Percentiles rank a stretch among this genome's conserved stretches.
These are phyloP conservation scores for Dipodomys ordii DNA, from an alignment of 2,113 vertebrate species.

Conservation along the genomic window DNA sequence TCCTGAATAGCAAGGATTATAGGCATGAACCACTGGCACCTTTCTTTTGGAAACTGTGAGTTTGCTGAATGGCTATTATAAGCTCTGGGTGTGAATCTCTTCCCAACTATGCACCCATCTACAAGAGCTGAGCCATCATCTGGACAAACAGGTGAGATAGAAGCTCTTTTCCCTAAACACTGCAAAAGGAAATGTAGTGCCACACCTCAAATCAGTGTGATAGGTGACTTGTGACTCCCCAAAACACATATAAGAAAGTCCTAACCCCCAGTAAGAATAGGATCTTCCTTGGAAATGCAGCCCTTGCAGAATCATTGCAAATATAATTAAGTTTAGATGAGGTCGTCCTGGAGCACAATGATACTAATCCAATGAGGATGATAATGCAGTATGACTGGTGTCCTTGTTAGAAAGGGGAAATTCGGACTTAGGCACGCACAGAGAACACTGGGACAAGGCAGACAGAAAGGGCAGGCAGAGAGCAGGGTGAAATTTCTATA, in stretches of 20 bases:
- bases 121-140: neutral
- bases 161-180: neutral
- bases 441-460: neutral
- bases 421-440: neutral
- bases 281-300: neutral
- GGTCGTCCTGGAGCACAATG: neutral
- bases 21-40: too few species aligned
- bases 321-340: neutral
- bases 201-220: too few species aligned
- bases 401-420: conserved; percentile 4
- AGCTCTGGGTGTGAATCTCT: neutral
- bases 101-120: neutral
- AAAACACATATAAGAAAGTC: neutral
- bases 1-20: too few species aligned
- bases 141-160: neutral
- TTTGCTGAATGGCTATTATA: neutral
- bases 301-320: neutral
- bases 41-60: neutral
- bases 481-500: neutral
- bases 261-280: neutral
- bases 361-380: neutral
- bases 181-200: neutral
- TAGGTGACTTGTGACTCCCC: neutral
- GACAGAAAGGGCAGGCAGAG: neutral
- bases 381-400: neutral